A percentile compares a stretch with the other conserved stretches of the same genome.
Conservation (phyloP, 2,888 invertebrate species). For the Acronicta aceris region DNA sequence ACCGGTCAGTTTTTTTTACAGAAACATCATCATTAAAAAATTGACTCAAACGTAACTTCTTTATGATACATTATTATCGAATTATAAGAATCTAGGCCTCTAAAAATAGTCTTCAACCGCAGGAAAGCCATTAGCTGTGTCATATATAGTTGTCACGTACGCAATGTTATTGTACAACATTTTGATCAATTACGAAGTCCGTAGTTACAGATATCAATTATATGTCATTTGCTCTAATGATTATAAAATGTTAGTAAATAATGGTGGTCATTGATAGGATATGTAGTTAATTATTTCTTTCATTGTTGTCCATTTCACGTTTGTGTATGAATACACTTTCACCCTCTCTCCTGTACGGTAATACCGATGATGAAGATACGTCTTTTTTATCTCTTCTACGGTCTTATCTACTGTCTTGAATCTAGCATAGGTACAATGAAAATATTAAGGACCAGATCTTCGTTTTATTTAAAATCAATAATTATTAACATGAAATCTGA, state of each 20-base stretch:
- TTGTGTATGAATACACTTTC: too few relatives aligned
- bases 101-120: slow-evolving; percentile 33
- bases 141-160: neutral
- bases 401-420: too few relatives aligned
- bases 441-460: too few relatives aligned
- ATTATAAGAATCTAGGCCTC: slow-evolving; percentile 33
- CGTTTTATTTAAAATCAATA: too few relatives aligned
- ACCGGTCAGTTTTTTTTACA: too few relatives aligned
- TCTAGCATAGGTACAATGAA: too few relatives aligned
- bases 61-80: slow-evolving; percentile 23
- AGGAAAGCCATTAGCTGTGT: slow-evolving; percentile 17
- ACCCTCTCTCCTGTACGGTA: too few relatives aligned
- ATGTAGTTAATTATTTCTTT: neutral
- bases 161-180: slow-evolving; percentile 34
- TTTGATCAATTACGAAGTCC: slow-evolving; percentile 22
- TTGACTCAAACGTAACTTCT: too few relatives aligned
- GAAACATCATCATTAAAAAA: too few relatives aligned
- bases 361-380: too few relatives aligned
- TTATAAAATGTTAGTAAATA: slow-evolving; percentile 17
- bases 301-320: neutral
- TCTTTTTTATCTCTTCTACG: too few relatives aligned
- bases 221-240: slow-evolving; percentile 15
- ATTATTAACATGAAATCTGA: too few relatives aligned
- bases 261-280: neutral
- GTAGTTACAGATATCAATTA: slow-evolving; percentile 24